phyloP scores from a whole-genome alignment of 2,797 vertebrate species.

The Melanotaenia pygmaea region DNA sequence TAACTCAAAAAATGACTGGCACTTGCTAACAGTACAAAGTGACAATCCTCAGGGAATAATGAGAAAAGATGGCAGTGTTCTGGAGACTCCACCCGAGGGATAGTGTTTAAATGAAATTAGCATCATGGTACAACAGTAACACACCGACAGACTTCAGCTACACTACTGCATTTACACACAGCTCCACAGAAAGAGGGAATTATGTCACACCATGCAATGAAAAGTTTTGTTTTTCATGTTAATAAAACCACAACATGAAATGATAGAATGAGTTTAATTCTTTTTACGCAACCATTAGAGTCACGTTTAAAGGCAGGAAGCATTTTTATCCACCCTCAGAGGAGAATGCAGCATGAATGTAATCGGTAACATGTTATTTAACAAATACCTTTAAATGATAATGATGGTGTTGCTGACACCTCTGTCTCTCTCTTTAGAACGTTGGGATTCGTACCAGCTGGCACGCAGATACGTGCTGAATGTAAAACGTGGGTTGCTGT shows the following conservation, averaged over 20 bases:
- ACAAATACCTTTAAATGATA: slow-evolving; percentile 52
- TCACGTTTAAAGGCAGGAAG: slow-evolving; percentile 28
- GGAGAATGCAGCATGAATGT: slow-evolving; percentile 26
- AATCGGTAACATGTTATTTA: slow-evolving; percentile 59
- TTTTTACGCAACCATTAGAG: slow-evolving; percentile 18
- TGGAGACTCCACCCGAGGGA: slow-evolving; percentile 24
- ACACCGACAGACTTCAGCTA: slow-evolving; percentile 58
- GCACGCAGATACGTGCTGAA: slow-evolving; percentile 19
- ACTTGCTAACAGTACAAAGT: not conserved
- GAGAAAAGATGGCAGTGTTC: slow-evolving; percentile 35
- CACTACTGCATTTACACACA: slow-evolving; percentile 47
- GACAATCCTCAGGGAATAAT: slow-evolving; percentile 28
- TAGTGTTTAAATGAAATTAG: slow-evolving; percentile 52
- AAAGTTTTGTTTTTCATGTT: slow-evolving; percentile 26
- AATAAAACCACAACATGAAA: slow-evolving; percentile 14
- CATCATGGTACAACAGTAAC: slow-evolving; percentile 36
- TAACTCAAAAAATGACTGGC: slow-evolving; percentile 13
- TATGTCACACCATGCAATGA: slow-evolving; percentile 63
- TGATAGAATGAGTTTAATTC: slow-evolving; percentile 10
- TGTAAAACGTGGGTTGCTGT: slow-evolving; percentile 21
- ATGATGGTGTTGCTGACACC: slow-evolving; percentile 55
- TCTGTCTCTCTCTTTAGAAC: slow-evolving; percentile 28
- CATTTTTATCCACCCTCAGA: slow-evolving; percentile 18
- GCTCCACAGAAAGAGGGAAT: slow-evolving; percentile 45
- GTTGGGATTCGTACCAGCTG: slow-evolving; percentile 38